Evolutionary conservation across 2,797 vertebrate species (phyloP), one percentile per base, ranked within the genome.

Genomic region (Bovichtus diacanthus): DNA sequence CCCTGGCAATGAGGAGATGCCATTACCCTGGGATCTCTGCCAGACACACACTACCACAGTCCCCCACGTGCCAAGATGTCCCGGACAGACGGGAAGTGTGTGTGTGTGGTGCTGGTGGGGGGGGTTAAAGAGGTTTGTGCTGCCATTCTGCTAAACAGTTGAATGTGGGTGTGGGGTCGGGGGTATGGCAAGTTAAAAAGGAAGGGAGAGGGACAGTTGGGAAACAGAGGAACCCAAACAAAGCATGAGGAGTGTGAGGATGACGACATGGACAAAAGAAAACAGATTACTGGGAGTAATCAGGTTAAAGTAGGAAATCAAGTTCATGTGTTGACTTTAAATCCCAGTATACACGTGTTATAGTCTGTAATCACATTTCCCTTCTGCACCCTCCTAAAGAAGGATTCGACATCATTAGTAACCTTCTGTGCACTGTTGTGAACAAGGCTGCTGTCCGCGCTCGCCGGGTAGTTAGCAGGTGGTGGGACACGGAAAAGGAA

Each of bases 1-100:
- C 79, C 75, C 84, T 90, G 89, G 88, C 87, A 89, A 27, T 65
- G 84, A 90, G 87, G 75, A 92, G 87, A 88, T 88, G 92, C 91
- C 88, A 90, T 92, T 93, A 92, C 87, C 86, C 89, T 44, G 86
- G 87, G 90, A 93, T 55, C 78, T 15, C 76, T 79, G 92, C 91
- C 92, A 94, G 65, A 72, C 69, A 80, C 83, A 69, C 80, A 73
- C 73, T 71, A 53, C 72, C 70, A 29, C 78, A 65, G 34, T 9
- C 7, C 31, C 74, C 19, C 81, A 16, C 34, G 66, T 85, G 86
- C 91, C 92, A 93, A 92, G 82, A 79, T 65, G 15, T 60, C 85
- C 84, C 38, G 82, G 78, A 87, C 84, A 86, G 86, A 87, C 73
- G 29, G 78, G 70, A 68, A 71, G 79, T 77, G 82, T 74, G 63